Evolutionary conservation across 2,797 vertebrate species (phyloP).

Genomic region (Chiloscyllium punctatum): DNA sequence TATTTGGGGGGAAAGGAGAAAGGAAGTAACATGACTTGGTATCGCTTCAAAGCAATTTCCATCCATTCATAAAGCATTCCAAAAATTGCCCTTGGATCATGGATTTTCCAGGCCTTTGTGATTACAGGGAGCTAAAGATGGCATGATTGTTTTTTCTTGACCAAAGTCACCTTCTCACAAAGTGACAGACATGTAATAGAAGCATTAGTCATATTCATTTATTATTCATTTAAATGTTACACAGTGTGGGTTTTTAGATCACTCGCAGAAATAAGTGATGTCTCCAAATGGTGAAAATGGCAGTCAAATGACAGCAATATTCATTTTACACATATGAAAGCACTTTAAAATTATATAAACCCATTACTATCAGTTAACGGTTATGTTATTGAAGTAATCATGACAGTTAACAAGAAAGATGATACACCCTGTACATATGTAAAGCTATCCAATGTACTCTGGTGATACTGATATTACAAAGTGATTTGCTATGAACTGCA

Average conservation of each 20-base stretch:
- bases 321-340: conserved; percentile 15
- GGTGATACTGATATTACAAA: background rate
- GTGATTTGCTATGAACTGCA: background rate
- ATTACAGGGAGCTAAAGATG: background rate
- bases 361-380: conserved; percentile 25
- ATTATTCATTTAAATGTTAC: conserved; percentile 32
- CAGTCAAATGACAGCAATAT: conserved; percentile 25
- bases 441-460: background rate
- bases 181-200: conserved; percentile 10
- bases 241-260: conserved; percentile 20
- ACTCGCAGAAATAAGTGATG: conserved; percentile 29
- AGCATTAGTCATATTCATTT: conserved; percentile 27
- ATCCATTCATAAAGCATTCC: background rate
- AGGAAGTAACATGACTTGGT: background rate
- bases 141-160: background rate
- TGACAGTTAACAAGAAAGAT: conserved; percentile 32
- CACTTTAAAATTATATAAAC: conserved; percentile 22
- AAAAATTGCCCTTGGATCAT: background rate
- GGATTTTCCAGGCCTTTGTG: background rate
- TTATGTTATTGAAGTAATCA: conserved; percentile 24
- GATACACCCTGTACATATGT: background rate
- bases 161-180: conserved; percentile 17
- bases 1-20: background rate
- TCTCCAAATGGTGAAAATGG: conserved; percentile 20
- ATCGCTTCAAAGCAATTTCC: background rate